Evolutionary conservation across 1,140 invertebrate genomes (phyloP).

Genomic region (Philaenus spumarius): DNA sequence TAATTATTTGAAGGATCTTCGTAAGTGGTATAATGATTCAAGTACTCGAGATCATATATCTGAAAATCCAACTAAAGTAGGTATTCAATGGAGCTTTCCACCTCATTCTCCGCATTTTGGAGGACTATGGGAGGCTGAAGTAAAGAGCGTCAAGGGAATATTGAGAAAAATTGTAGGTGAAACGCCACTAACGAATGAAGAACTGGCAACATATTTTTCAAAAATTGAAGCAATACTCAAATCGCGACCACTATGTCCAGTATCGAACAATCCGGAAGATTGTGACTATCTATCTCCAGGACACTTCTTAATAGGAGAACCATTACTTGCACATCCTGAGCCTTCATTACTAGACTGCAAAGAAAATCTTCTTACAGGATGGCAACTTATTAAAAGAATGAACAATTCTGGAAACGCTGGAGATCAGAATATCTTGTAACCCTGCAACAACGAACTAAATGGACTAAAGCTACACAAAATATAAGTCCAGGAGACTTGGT

Average conservation of each 20-base stretch:
- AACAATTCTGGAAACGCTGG: constrained; percentile 38
- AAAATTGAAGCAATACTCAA: constrained; percentile 30
- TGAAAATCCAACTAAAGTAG: no score
- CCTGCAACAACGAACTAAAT: constrained; percentile 32
- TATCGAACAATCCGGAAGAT: constrained; percentile 23
- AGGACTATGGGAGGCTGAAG: no score
- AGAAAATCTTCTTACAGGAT: constrained; percentile 25
- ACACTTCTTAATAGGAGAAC: constrained; percentile 32
- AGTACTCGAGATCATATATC: no score
- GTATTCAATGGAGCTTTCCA: no score
- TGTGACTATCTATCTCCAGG: constrained; percentile 25
- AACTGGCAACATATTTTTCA: no score
- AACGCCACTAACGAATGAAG: no score
- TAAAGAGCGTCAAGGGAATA: no score
- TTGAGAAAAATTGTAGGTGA: no score
- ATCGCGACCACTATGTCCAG: constrained; percentile 24
- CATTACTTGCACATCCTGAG: constrained; percentile 23
- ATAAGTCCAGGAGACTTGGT: constrained; percentile 23
- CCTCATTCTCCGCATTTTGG: no score
- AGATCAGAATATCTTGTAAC: constrained; percentile 32
- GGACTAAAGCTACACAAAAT: constrained; percentile 16
- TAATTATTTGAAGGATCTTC: no score
- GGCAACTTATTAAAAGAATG: constrained; percentile 26
- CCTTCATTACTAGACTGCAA: constrained; percentile 6
- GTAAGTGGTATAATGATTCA: no score